Evolutionary conservation across 2,113 vertebrate species (phyloP).

Genomic region (Dolichotis patagonum): DNA sequence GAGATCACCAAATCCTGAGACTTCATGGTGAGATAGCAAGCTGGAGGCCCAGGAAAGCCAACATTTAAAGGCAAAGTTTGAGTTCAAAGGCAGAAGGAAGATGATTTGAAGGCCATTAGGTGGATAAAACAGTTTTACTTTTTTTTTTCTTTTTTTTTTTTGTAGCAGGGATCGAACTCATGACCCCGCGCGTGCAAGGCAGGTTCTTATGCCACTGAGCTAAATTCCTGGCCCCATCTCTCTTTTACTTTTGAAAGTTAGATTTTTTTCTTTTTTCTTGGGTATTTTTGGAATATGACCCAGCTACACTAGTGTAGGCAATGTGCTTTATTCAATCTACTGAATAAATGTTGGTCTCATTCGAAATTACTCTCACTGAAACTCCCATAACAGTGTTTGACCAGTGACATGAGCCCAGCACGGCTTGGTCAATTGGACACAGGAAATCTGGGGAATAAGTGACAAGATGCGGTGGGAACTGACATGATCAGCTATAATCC

Average conservation of each 20-base stretch:
- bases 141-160: too few species aligned
- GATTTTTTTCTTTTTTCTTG: background rate
- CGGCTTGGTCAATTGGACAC: background rate
- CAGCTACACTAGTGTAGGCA: background rate
- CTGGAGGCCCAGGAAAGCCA: background rate
- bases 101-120: background rate
- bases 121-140: too few species aligned
- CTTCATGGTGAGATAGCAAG: background rate
- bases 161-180: too few species aligned
- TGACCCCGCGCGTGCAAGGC: too few species aligned
- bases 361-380: background rate
- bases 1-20: background rate
- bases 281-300: background rate
- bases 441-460: background rate
- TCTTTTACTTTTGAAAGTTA: background rate
- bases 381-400: background rate
- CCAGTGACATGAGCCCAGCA: background rate
- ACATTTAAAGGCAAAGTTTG: background rate
- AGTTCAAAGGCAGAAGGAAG: background rate
- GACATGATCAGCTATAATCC: background rate
- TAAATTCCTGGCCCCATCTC: too few species aligned
- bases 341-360: background rate
- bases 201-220: too few species aligned
- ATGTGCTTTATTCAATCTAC: background rate
- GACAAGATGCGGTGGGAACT: background rate